Base-by-base conservation (phyloP, 2,113 vertebrate genomes). In the Catharus bicknelli region DNA sequence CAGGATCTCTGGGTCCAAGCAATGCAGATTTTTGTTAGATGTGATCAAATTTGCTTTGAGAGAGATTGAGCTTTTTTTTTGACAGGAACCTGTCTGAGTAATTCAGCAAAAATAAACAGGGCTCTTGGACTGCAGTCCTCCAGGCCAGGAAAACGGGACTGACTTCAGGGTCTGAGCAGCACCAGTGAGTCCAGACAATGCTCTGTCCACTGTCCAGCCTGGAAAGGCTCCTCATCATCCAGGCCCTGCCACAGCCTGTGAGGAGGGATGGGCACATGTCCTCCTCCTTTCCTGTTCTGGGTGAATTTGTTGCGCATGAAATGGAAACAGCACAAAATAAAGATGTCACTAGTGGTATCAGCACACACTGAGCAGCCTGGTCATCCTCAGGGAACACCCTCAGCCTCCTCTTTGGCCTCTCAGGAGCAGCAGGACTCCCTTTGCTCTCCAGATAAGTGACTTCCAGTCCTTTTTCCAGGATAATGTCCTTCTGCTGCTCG, bases 311-410 rank as follows among this genome's bases (percentile, higher is more conserved):
- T 55, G 34, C 20, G 8, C 1, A 2, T 58, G 14, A 82, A 66
- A 43, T 30, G 21, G 69, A 23, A 66, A 12, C 18, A 13, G 25
- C 76, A 38, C 19, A 27, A 67, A 54, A 11, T 8, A 17, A 21
- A 1, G 22, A 13, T 48, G 43, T 59, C 11, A 1, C 9, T 40
- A 36, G 13, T 36, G 59, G 13, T 48, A 30, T 43, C 0, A 1
- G 4, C 29, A 6, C 29, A 7, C 10, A 1, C 20, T 3, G n/a
- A n/a, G 5, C 51, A 72, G 18, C 42, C 17, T 42, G 1, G 0
- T 6, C 2, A 2, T n/a, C 58, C 70, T 74, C 59, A 61, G 40
- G 51, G 51, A 66, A 4, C 62, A 18, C 3, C 45, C 32, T 23
- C 22, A 4, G 26, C 32, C 53, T 62, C 48, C 54, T 40, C 54